Evolutionary conservation across 1,140 invertebrate genomes (phyloP).

Genomic region (Brachionus angularis): DNA sequence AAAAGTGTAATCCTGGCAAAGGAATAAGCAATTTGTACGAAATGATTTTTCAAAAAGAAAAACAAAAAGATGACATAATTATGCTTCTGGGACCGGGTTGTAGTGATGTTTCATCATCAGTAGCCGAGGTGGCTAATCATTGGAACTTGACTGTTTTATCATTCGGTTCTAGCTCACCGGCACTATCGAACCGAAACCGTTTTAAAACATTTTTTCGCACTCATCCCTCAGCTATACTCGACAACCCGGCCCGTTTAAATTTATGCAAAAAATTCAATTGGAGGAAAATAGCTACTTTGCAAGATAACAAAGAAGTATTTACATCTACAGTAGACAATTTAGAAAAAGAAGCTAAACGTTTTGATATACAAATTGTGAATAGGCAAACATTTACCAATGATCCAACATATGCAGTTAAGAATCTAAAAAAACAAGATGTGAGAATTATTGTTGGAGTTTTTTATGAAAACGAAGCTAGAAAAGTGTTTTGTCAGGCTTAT

Average conservation of each 20-base stretch:
- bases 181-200: constrained; percentile 88
- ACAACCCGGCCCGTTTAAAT: constrained; percentile 95
- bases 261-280: constrained; percentile 93
- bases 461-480: constrained; percentile 89
- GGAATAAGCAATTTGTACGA: constrained; percentile 97
- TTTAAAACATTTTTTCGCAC: constrained; percentile 97
- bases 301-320: constrained; percentile 91
- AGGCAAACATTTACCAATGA: constrained; percentile 93
- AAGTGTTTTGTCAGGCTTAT: constrained; percentile 82
- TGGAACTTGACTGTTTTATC: constrained; percentile 99
- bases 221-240: constrained; percentile 96
- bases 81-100: constrained; percentile 87
- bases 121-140: constrained; percentile 97
- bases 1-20: constrained; percentile 92
- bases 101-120: constrained; percentile 97
- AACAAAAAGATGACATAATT: constrained; percentile 65
- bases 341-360: constrained; percentile 85
- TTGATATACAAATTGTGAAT: constrained; percentile 81
- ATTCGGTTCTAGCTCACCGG: constrained; percentile 95
- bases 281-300: constrained; percentile 90
- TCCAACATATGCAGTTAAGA: constrained; percentile 88
- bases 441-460: constrained; percentile 95
- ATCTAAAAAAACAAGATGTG: constrained; percentile 83
- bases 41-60: constrained; percentile 80
- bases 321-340: constrained; percentile 89